Percentiles rank a stretch among this genome's conserved stretches.
phyloP scores from a whole-genome alignment of 2,888 invertebrate species.

The Hipparchia semele region DNA sequence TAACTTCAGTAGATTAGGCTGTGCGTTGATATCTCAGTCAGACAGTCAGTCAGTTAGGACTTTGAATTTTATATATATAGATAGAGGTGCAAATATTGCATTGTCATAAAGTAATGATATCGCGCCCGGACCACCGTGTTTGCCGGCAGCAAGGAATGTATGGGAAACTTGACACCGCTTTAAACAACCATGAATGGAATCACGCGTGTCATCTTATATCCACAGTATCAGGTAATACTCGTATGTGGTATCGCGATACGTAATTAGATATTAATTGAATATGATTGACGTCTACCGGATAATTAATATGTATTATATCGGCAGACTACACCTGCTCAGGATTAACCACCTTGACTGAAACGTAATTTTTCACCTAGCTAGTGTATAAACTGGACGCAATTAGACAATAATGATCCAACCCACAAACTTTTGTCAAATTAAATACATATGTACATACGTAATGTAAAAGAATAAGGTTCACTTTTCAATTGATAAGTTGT shows the following conservation, averaged over 20 bases:
- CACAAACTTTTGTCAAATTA: too few relatives aligned
- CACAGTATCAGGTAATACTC: slow-evolving; percentile 19
- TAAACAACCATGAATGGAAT: slow-evolving; percentile 52
- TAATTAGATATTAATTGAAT: slow-evolving; percentile 13
- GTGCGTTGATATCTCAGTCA: too few relatives aligned
- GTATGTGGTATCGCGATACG: slow-evolving; percentile 2
- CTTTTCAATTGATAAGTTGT: too few relatives aligned
- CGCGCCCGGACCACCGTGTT: slow-evolving; percentile 55
- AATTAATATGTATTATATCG: neutral
- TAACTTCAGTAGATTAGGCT: too few relatives aligned
- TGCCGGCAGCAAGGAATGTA: slow-evolving; percentile 57
- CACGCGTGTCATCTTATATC: slow-evolving; percentile 41
- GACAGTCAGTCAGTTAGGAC: too few relatives aligned
- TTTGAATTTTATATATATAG: too few relatives aligned
- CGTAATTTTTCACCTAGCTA: too few relatives aligned
- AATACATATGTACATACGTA: too few relatives aligned
- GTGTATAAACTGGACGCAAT: too few relatives aligned
- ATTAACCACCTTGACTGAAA: too few relatives aligned
- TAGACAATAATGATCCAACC: too few relatives aligned
- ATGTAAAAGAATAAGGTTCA: too few relatives aligned
- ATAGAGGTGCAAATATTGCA: slow-evolving; percentile 29
- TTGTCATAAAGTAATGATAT: slow-evolving; percentile 35
- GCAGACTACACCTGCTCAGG: neutral
- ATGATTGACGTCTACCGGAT: slow-evolving; percentile 6
- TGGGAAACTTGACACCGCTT: slow-evolving; percentile 60